These are phyloP conservation scores for Coecobrya sp. DNA, from an alignment of 2,888 invertebrate genomes.

Conservation along the genomic window DNA sequence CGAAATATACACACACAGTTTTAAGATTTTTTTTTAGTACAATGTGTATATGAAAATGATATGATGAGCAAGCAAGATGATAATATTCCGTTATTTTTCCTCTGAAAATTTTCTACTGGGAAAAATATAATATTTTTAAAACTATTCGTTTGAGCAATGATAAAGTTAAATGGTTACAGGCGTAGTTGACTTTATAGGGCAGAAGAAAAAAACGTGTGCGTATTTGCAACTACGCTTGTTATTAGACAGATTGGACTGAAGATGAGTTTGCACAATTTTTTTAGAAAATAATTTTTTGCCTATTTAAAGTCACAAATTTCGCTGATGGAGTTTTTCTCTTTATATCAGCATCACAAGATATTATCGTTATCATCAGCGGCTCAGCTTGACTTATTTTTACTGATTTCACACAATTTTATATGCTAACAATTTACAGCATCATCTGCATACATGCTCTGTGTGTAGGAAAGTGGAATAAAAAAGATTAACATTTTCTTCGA, in stretches of 20 bases:
- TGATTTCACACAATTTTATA: conserved; percentile 30
- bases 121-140: conserved; percentile 4
- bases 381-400: conserved; percentile 43
- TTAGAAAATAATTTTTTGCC: background rate
- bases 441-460: background rate
- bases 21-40: no score
- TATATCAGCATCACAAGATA: background rate
- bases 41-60: background rate
- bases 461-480: background rate
- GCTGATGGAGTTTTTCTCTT: background rate
- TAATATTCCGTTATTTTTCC: conserved; percentile 2
- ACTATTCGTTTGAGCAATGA: background rate
- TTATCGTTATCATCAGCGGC: conserved; percentile 16
- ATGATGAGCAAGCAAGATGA: background rate
- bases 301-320: conserved; percentile 17
- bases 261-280: conserved; percentile 44
- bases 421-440: background rate
- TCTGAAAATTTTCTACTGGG: background rate
- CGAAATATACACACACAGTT: conserved; percentile 1
- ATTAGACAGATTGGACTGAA: background rate
- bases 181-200: background rate
- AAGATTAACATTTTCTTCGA: background rate
- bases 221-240: background rate
- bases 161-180: background rate
- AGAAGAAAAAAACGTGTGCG: conserved; percentile 4